Base-by-base conservation (phyloP, 2,888 invertebrate species). In the Xanthorhoe designata region DNA sequence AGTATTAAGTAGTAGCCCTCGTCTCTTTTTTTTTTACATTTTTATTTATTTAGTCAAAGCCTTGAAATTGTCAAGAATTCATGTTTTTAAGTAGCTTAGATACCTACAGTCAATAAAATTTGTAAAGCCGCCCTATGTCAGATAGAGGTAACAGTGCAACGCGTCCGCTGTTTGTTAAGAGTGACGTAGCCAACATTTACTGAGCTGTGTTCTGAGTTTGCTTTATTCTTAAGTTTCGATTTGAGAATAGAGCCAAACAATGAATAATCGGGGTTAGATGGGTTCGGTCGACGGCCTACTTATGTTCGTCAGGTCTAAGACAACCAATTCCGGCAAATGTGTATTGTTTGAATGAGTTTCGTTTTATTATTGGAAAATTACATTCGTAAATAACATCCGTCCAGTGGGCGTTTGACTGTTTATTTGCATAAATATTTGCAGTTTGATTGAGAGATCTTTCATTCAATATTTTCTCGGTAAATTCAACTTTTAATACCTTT, bases 171-270 rank as follows among this genome's bases (percentile, higher is more conserved):
- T 7, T 35, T 6, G n/a, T 47, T 0, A 47, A 8, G n/a, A 64
- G 32, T 59, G 58, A 45, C 8, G 2, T 35, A 55, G 55, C 38
- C 38, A 13, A 13, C 4, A 45, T 50, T 5, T 32, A 10, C 15
- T 51, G 17, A 51, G 54, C 68, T 64, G 15, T 56, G 57, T 15
- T 53, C 56, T 52, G 65, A 66, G 72, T 74, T 72, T 74, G 64
- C 69, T 74, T 74, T 74, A 68, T 70, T 71, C 72, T 74, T 74
- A 74, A 72, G 70, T 71, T 72, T 71, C 69, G 67, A 74, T 72
- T 70, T 68, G 70, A 58, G 72, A 66, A 67, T 66, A 61, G 61
- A 71, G 42, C 50, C 66, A 73, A 70, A 71, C 65, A 73, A 71
- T 70, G 71, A 73, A 70, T 70, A 69, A 71, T 70, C 53, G 62